These are phyloP conservation scores for Argyresthia goedartella DNA, from an alignment of 2,888 invertebrate genomes.

Conservation along the genomic window DNA sequence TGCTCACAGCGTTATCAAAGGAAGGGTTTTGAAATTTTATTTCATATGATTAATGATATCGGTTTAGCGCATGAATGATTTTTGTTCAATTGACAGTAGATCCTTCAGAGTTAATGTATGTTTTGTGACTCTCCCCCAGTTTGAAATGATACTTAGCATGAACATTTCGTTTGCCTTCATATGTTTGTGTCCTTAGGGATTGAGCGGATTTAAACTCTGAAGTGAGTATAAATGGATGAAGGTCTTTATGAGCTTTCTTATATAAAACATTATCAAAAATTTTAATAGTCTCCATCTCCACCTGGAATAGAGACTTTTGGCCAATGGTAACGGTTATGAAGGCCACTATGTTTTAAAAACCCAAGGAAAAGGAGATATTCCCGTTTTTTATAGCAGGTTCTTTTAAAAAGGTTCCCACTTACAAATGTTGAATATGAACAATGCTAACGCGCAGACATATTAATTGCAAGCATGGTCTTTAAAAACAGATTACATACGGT, in stretches of 20 bases:
- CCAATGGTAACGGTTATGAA: too few relatives aligned
- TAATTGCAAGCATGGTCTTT: too few relatives aligned
- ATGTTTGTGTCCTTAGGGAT: slow-evolving; percentile 39
- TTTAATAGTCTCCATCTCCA: not conserved
- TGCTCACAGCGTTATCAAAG: slow-evolving; percentile 1
- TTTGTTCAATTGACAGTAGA: slow-evolving; percentile 50
- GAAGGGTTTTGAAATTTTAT: slow-evolving; percentile 29
- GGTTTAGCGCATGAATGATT: slow-evolving; percentile 46
- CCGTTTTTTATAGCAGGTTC: too few relatives aligned
- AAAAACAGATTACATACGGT: too few relatives aligned
- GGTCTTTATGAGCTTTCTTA: not conserved
- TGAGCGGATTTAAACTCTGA: slow-evolving; percentile 6
- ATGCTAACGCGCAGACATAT: too few relatives aligned
- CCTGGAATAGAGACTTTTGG: too few relatives aligned
- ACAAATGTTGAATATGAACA: too few relatives aligned
- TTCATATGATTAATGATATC: slow-evolving; percentile 57
- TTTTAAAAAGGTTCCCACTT: too few relatives aligned
- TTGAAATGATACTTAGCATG: slow-evolving; percentile 39
- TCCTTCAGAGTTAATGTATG: slow-evolving; percentile 31
- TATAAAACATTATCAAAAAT: not conserved
- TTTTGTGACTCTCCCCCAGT: slow-evolving; percentile 23
- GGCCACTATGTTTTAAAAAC: too few relatives aligned
- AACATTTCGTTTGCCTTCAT: slow-evolving; percentile 25
- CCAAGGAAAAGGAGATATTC: too few relatives aligned
- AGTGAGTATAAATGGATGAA: slow-evolving; percentile 12